Evolutionary conservation across 2,797 vertebrate species (phyloP).

Genomic region (Tapirus indicus): DNA sequence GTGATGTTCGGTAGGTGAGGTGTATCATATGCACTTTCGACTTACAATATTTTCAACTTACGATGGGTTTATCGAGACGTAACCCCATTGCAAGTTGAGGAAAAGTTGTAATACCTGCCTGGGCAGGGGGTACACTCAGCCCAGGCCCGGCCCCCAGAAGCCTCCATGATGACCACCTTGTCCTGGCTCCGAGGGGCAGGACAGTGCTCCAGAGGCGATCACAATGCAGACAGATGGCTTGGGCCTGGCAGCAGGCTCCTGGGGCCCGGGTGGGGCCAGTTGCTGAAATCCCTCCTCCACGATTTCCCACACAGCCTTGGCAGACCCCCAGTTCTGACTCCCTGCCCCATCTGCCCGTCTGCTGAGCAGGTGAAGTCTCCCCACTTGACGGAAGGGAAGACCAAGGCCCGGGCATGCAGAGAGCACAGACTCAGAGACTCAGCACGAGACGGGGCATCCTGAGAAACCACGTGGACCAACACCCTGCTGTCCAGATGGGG

Average conservation of each 20-base stretch:
- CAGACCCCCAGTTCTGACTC: not conserved
- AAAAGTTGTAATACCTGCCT: too few relatives aligned
- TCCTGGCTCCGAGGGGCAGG: not conserved
- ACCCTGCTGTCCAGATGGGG: accelerated
- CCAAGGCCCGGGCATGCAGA: not conserved
- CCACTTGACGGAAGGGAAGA: not conserved
- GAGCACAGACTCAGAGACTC: not conserved
- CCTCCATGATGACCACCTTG: too few relatives aligned
- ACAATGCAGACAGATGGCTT: not conserved
- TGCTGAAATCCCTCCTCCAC: not conserved
- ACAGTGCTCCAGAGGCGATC: accelerated
- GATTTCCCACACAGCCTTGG: not conserved
- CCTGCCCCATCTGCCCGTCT: not conserved
- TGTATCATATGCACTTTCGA: too few relatives aligned
- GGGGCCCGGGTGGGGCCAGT: too few relatives aligned
- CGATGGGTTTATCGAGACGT: too few relatives aligned
- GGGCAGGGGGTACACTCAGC: not conserved
- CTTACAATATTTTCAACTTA: too few relatives aligned
- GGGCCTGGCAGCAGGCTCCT: not conserved
- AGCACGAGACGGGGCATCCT: accelerated
- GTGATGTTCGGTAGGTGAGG: too few relatives aligned
- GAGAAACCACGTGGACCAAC: not conserved
- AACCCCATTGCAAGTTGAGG: too few relatives aligned
- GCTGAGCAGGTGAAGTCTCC: not conserved
- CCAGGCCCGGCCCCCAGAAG: not conserved